Percentiles rank a stretch among this genome's conserved stretches.
Conservation (phyloP, 2,797 vertebrate genomes). For the Centropyge bicolor region DNA sequence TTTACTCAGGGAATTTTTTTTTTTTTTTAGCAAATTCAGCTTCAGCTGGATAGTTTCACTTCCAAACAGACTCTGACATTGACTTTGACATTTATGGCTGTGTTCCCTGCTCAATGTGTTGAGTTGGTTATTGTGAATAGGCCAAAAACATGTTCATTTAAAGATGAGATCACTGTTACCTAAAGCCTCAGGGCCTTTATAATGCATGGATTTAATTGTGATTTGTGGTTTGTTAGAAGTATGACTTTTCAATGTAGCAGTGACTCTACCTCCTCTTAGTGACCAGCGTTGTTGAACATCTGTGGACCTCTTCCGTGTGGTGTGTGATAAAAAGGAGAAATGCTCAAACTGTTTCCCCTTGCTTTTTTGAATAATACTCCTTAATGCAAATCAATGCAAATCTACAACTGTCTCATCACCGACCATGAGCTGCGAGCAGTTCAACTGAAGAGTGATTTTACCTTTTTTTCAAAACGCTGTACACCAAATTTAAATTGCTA, state of each 20-base stretch:
- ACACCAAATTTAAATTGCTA: background rate
- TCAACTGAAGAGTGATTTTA: background rate
- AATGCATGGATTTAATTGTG: constrained; percentile 1
- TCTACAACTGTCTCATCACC: too few relatives aligned
- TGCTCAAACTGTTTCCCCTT: background rate
- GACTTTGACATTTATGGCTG: constrained; percentile 2
- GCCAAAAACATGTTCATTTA: background rate
- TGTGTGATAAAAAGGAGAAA: background rate
- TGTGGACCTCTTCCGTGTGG: background rate
- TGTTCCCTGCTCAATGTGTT: background rate
- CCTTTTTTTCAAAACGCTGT: background rate
- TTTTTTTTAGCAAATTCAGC: too few relatives aligned
- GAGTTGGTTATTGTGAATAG: background rate
- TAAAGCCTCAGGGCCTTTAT: background rate
- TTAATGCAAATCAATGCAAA: too few relatives aligned
- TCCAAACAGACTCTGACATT: background rate
- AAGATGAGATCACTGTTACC: constrained; percentile 1
- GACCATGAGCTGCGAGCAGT: background rate
- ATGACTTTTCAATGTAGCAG: background rate
- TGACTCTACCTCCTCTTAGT: background rate
- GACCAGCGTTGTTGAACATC: background rate
- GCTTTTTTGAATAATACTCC: background rate
- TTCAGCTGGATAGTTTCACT: constrained; percentile 7
- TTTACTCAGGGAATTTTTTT: too few relatives aligned
- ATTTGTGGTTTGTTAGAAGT: constrained; percentile 3